Conservation (phyloP, 2,113 vertebrate species). For the Hippocampus barbouri region DNA sequence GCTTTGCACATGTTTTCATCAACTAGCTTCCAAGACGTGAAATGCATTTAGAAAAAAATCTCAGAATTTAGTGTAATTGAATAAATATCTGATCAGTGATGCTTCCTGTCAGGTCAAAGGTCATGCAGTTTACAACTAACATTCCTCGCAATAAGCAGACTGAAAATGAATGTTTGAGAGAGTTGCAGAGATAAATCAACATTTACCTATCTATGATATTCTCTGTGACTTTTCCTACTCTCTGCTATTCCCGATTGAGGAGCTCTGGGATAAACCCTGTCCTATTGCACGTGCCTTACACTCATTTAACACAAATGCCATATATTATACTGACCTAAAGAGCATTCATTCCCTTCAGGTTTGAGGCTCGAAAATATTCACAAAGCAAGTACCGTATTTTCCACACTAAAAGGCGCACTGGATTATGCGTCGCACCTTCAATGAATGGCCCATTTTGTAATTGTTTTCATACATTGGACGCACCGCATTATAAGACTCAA, state of each 20-base stretch:
- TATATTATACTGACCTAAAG: slow-evolving; percentile 51
- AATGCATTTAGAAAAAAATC: too few relatives aligned
- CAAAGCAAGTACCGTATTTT: slow-evolving; percentile 30
- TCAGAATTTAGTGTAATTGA: too few relatives aligned
- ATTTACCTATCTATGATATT: slow-evolving; percentile 44
- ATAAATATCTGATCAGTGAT: neutral
- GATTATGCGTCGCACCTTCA: too few relatives aligned
- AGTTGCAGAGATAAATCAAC: slow-evolving; percentile 42
- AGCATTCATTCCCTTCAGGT: slow-evolving; percentile 41
- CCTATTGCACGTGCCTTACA: neutral
- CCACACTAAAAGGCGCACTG: too few relatives aligned
- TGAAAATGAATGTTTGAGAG: slow-evolving; percentile 25
- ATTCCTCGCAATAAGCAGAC: slow-evolving; percentile 12
- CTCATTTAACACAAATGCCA: slow-evolving; percentile 51
- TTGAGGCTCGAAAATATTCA: slow-evolving; percentile 18
- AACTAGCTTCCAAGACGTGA: too few relatives aligned
- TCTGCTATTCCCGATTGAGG: slow-evolving; percentile 24
- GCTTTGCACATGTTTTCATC: too few relatives aligned
- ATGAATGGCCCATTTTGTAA: too few relatives aligned
- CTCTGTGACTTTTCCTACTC: slow-evolving; percentile 51
- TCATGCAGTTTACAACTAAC: slow-evolving; percentile 4
- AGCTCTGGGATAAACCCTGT: slow-evolving; percentile 41
- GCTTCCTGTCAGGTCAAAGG: slow-evolving; percentile 2
- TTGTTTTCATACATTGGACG: too few relatives aligned
- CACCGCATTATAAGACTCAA: too few relatives aligned